Evolutionary conservation across 2,113 vertebrate genomes (phyloP).

Genomic region (Pituophis catenifer): DNA sequence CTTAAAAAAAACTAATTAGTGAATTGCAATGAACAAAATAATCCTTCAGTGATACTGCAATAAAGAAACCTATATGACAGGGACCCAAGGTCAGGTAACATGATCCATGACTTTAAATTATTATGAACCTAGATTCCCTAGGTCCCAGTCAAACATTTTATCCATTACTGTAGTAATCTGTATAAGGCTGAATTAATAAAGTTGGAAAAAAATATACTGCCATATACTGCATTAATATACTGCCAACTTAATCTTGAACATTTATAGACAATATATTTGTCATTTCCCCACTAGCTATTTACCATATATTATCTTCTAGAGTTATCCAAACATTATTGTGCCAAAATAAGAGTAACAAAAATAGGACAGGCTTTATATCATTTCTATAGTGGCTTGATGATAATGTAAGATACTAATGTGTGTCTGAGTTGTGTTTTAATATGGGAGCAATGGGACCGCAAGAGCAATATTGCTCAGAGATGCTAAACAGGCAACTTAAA

Average conservation of each 20-base stretch:
- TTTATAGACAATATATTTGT: not conserved
- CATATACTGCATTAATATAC: not conserved
- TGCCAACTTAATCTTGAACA: not conserved
- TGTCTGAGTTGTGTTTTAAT: not conserved
- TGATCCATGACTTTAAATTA: too few relatives aligned
- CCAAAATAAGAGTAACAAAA: not conserved
- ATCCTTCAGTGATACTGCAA: not conserved
- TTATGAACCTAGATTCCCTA: too few relatives aligned
- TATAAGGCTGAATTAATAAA: not conserved
- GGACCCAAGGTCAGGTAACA: too few relatives aligned
- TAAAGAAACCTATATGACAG: not conserved
- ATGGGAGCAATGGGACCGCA: not conserved
- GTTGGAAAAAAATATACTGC: not conserved
- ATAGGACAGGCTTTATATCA: not conserved
- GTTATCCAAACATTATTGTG: not conserved
- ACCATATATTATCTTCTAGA: not conserved
- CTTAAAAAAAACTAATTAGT: not conserved
- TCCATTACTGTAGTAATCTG: not conserved
- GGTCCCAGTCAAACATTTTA: too few relatives aligned
- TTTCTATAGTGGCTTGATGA: not conserved
- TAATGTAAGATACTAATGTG: not conserved
- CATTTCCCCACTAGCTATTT: not conserved
- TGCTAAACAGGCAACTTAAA: not conserved
- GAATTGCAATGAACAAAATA: not conserved
- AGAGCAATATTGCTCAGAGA: not conserved